phyloP scores from a whole-genome alignment of 2,888 invertebrate species.

The Ectropis crepuscularia region DNA sequence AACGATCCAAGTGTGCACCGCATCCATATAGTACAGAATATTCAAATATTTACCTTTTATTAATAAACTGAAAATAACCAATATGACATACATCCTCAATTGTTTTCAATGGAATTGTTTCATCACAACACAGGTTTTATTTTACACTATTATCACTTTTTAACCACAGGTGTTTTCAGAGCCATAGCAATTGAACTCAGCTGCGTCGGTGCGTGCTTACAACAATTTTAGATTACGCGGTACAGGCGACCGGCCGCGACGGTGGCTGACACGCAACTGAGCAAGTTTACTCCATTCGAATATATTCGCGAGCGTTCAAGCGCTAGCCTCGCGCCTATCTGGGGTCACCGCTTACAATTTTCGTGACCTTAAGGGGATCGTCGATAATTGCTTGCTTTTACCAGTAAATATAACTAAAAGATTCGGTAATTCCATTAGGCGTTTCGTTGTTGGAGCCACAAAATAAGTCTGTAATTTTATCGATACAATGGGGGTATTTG shows the following conservation, averaged over 20 bases:
- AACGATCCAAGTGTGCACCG: constrained; percentile 5
- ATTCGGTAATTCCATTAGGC: constrained; percentile 26
- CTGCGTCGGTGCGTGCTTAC: constrained; percentile 18
- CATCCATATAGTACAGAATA: not conserved
- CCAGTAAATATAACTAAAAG: constrained; percentile 51
- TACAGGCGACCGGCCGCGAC: constrained; percentile 52
- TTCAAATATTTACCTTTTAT: constrained; percentile 67
- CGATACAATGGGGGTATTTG: constrained; percentile 4
- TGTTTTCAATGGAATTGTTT: constrained; percentile 60
- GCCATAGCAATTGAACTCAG: constrained; percentile 24
- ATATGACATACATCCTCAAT: constrained; percentile 77
- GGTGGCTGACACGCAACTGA: constrained; percentile 66
- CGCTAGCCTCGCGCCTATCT: constrained; percentile 22
- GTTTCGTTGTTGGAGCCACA: constrained; percentile 6
- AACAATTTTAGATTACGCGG: constrained; percentile 8
- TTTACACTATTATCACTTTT: constrained; percentile 32
- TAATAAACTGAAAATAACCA: constrained; percentile 72
- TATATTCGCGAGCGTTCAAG: constrained; percentile 26
- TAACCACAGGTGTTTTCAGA: constrained; percentile 32
- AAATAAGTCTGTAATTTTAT: not conserved
- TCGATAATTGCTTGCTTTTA: constrained; percentile 63
- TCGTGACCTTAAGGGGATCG: constrained; percentile 72
- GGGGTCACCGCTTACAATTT: constrained; percentile 67
- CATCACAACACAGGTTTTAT: constrained; percentile 53
- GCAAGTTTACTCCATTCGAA: constrained; percentile 44